Base-by-base conservation (phyloP, 2,113 vertebrate species). In the Aleadryas rufinucha region DNA sequence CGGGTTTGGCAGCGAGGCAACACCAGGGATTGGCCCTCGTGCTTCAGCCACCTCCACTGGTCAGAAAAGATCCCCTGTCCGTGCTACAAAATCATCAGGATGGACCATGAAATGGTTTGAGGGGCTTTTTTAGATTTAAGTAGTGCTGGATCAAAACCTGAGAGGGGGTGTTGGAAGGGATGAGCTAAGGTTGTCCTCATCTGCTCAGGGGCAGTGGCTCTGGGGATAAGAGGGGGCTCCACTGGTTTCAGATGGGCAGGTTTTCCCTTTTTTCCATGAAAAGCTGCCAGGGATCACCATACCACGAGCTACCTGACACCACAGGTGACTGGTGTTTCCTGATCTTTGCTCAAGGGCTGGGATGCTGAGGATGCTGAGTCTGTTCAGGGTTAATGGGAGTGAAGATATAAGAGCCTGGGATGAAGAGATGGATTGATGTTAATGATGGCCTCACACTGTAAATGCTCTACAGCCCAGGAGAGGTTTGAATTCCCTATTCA, bases 21-120 rank as follows among this genome's bases (percentile, higher is more conserved):
- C 33, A 35, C 13, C 23, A 9, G 1, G 44, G 49, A 24, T 1
- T 9, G 42, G 31, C 22, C 45, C 45, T 69, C 2, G 0, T 16
- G 24, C 42, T 78, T 49, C 82, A 47, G 41, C 21, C 65, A 60
- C 44, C 22, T n/a, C 47, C 45, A 39, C 26, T 13, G 21, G 54
- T 8, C 65, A 72, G 39, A 17, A 77, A n/a, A 74, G 6, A 35
- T 41, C 16, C 26, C 35, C 9, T 41, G 5, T 9, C 56, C 8
- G 0, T 21, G 49, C 41, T 72, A 41, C 41, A 41, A n/a, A 44
- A 44, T 13, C 49, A 57, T 37, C 75, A 45, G 31, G 18, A 27
- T 45, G 23, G n/a, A 27, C 68, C 35, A 7, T 15, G 30, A 42
- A 47, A 35, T 21, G 18, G 47, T 14, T 12, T 33, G 23, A 70